A percentile compares a stretch with the other conserved stretches of the same genome.
Evolutionary conservation across 2,797 vertebrate species (phyloP).

Genomic region (Urophycis tenuis): DNA sequence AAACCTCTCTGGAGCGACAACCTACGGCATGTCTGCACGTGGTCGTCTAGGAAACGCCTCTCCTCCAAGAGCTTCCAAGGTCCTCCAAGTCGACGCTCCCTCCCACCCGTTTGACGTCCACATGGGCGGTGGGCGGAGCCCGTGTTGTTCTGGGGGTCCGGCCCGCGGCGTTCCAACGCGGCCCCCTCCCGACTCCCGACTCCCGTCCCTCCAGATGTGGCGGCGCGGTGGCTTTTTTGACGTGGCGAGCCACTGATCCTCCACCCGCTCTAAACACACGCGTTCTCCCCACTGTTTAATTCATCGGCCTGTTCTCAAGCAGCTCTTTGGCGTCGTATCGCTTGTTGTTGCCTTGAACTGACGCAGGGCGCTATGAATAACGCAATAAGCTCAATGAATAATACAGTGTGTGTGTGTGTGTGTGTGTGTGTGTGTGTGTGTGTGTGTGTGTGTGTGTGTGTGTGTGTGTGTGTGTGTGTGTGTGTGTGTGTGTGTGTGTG

Average conservation of each 20-base stretch:
- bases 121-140: not conserved
- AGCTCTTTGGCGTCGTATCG: slow-evolving; percentile 16
- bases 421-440: slow-evolving; percentile 3
- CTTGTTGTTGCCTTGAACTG: slow-evolving; percentile 24
- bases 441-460: not conserved
- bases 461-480: too few relatives aligned
- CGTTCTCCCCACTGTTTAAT: slow-evolving; percentile 26
- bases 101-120: not conserved
- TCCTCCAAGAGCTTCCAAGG: not conserved
- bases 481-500: too few relatives aligned
- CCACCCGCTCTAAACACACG: slow-evolving; percentile 15
- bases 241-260: not conserved
- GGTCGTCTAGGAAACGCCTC: not conserved
- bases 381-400: slow-evolving; percentile 36
- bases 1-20: not conserved
- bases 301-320: slow-evolving; percentile 20
- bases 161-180: not conserved
- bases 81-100: not conserved
- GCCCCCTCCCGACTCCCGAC: not conserved
- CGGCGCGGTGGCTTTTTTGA: not conserved
- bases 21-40: not conserved
- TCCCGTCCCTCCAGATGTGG: not conserved
- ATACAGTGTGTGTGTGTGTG: slow-evolving; percentile 23
- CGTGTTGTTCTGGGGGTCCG: not conserved
- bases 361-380: slow-evolving; percentile 31